A percentile compares a stretch with the other conserved stretches of the same genome.
phyloP scores from a whole-genome alignment of 2,113 vertebrate genomes.

The Heterotilapia buettikoferi region DNA sequence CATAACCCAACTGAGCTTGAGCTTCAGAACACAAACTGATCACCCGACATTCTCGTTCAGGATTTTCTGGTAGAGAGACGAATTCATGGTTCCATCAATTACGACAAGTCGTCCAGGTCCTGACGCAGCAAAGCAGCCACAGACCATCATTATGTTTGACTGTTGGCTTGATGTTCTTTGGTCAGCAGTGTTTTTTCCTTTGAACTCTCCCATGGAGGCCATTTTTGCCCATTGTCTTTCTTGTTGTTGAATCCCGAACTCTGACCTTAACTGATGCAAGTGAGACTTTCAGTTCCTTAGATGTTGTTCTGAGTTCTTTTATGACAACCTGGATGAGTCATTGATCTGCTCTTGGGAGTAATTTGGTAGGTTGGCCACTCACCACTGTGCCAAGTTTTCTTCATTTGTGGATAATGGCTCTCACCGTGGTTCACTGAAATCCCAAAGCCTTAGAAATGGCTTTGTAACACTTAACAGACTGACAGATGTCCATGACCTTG shows the following conservation, averaged over 20 bases:
- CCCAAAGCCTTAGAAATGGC: background rate
- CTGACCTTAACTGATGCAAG: background rate
- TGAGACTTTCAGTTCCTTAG: background rate
- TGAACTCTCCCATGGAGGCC: background rate
- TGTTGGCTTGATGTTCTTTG: background rate
- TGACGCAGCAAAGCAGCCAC: background rate
- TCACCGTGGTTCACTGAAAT: background rate
- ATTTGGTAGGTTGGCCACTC: background rate
- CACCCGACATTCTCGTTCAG: background rate
- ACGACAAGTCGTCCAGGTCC: background rate
- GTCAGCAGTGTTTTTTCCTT: background rate
- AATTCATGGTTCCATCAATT: background rate
- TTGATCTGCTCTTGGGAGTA: background rate
- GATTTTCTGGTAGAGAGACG: background rate
- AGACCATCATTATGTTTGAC: background rate
- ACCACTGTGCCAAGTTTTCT: background rate
- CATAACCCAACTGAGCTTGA: background rate
- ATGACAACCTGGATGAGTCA: background rate
- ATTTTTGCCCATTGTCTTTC: background rate
- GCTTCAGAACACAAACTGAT: background rate
- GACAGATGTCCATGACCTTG: background rate
- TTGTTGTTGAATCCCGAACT: background rate
- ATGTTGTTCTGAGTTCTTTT: background rate
- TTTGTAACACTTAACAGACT: background rate
- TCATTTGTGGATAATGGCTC: background rate